phyloP scores from a whole-genome alignment of 2,888 invertebrate genomes.

The Dusona sp. region DNA sequence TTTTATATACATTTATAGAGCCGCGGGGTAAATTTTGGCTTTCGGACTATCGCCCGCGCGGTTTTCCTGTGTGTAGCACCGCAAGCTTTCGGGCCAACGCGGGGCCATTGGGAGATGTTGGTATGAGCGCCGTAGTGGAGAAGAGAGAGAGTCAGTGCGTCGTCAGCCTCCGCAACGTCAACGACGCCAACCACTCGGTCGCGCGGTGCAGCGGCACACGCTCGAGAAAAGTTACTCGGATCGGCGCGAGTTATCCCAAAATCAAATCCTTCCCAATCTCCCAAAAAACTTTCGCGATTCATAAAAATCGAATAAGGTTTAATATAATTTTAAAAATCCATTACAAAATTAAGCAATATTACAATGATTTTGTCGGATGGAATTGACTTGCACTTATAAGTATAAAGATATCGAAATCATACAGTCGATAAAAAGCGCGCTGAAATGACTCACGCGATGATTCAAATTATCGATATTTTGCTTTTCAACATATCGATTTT shows the following conservation, averaged over 20 bases:
- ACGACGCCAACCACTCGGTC: constrained; percentile 75
- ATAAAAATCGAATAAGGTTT: not conserved
- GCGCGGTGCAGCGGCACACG: constrained; percentile 64
- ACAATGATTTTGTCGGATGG: not conserved
- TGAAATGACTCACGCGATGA: not conserved
- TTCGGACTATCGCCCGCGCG: constrained; percentile 73
- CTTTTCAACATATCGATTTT: not conserved
- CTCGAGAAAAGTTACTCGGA: constrained; percentile 52
- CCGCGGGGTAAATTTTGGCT: constrained; percentile 64
- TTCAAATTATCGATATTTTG: not conserved
- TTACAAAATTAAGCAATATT: not conserved
- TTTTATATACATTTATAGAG: not conserved
- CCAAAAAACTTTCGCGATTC: not conserved
- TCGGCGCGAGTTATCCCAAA: constrained; percentile 37
- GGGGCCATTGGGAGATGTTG: constrained; percentile 58
- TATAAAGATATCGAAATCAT: not conserved
- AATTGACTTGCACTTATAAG: not conserved
- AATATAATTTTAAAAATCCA: not conserved
- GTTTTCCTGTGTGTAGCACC: constrained; percentile 49
- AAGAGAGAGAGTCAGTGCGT: constrained; percentile 81
- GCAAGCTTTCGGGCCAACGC: constrained; percentile 65
- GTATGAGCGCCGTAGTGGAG: constrained; percentile 69
- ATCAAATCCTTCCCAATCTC: not conserved
- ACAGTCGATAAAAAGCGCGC: not conserved
- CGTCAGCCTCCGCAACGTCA: constrained; percentile 82